Conservation (phyloP, 2,888 invertebrate species). For the Drosophila barbarae region DNA sequence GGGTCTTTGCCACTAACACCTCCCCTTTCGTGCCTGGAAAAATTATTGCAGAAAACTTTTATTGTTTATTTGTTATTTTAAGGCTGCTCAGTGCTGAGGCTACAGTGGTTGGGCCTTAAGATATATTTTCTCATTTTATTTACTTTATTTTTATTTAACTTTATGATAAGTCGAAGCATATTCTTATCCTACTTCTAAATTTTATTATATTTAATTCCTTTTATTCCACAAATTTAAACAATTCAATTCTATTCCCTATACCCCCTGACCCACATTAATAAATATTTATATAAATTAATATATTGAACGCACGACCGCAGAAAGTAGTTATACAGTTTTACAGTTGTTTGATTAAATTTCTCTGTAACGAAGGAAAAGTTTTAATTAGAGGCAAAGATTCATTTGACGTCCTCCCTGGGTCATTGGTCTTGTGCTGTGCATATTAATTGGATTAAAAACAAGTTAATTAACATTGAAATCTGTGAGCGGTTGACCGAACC, state of each 20-base stretch:
- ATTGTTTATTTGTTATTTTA: slow-evolving; percentile 27
- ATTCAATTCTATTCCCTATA: background rate
- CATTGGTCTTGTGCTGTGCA: slow-evolving; percentile 36
- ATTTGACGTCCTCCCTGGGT: slow-evolving; percentile 31
- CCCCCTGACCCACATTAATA: background rate
- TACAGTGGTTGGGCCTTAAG: background rate
- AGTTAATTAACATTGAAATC: slow-evolving; percentile 39
- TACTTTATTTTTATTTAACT: too few species aligned
- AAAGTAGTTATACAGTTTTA: slow-evolving; percentile 39
- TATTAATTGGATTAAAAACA: slow-evolving; percentile 45
- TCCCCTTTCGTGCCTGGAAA: slow-evolving; percentile 37
- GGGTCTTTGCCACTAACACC: slow-evolving; percentile 37
- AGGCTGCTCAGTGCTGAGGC: background rate
- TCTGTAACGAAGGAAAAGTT: slow-evolving; percentile 56
- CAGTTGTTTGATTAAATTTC: slow-evolving; percentile 67
- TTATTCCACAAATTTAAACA: background rate
- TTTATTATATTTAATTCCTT: too few species aligned
- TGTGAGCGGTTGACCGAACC: slow-evolving; percentile 25
- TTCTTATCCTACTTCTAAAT: too few species aligned
- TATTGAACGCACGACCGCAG: background rate
- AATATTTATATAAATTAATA: background rate
- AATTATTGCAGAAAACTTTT: slow-evolving; percentile 60
- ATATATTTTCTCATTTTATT: too few species aligned
- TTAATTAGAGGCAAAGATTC: slow-evolving; percentile 56
- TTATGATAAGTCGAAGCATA: too few species aligned